A percentile compares a stretch with the other conserved stretches of the same genome.
These are phyloP conservation scores for Cotesia typhae DNA, from an alignment of 1,140 invertebrate genomes.

Conservation along the genomic window DNA sequence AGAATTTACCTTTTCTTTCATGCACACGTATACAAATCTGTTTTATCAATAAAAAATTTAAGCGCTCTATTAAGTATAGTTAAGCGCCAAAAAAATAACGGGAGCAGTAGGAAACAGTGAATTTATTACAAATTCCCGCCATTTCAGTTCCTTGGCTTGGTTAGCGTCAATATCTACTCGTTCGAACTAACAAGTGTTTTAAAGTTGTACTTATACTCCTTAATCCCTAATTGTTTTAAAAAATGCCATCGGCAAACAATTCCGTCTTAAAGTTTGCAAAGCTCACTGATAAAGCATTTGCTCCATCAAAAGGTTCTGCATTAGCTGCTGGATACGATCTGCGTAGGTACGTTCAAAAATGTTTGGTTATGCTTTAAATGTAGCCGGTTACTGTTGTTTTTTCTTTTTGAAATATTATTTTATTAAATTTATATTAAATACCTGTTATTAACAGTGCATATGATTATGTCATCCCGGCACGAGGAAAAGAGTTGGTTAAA, in stretches of 20 bases:
- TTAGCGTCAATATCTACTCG: no score
- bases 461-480: constrained; percentile 81
- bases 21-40: no score
- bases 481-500: constrained; percentile 85
- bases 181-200: background rate
- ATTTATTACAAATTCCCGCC: no score
- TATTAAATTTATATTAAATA: background rate
- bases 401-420: background rate
- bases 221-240: background rate
- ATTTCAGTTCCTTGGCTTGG: no score
- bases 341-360: constrained; percentile 69
- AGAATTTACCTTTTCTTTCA: no score
- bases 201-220: background rate
- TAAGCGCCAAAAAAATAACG: no score
- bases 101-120: no score
- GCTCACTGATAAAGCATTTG: constrained; percentile 78
- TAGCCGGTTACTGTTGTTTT: no score
- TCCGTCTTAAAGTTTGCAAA: constrained; percentile 77
- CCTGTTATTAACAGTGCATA: constrained; percentile 78
- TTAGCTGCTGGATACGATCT: constrained; percentile 92
- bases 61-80: no score
- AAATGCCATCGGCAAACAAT: constrained; percentile 37
- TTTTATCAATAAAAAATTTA: no score
- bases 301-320: constrained; percentile 84
- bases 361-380: no score